Evolutionary conservation across 1,140 invertebrate genomes (phyloP), one percentile per base, ranked within the genome.

Genomic region (Pachypsylla venusta): DNA sequence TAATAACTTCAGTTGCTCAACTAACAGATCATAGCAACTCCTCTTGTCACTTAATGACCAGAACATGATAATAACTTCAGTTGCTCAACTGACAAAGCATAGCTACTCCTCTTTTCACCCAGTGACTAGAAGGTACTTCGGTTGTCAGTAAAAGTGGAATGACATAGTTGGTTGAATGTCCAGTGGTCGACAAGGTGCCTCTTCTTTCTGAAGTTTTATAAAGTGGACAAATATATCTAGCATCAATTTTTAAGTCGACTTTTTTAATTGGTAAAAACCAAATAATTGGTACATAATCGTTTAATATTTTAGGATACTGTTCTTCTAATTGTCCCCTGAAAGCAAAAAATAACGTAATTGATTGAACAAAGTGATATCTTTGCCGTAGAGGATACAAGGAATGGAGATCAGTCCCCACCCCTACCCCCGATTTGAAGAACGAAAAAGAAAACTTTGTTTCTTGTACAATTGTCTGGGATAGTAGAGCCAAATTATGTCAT

Each of bases 101-200:
- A 1, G 90, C 90, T 1, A 89, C 82, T 63, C 90, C 91, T 56
- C 90, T 73, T 72, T 88, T 87, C 1, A 93, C 84, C 91, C 91
- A 94, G 70, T 93, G 89, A 25, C 78, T 74, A 1, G 82, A 69
- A 7, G 80, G 76, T 61, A 79, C 68, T 59, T 81, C 69, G 0
- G 87, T 87, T 16, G 85, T 80, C 20, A 93, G 70, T 54, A 84
- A 75, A 62, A 93, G 78, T 1, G 83, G 82, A 42, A 93, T 70
- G 1, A 94, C 86, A 73, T 87, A 94, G 74, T 94, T 93, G 0
- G 90, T 92, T 0, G 89, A 93, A 72, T 93, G 90, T 1, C 91
- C 90, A 0, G 89, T 93, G 0, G 89, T 93, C 48, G 88, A 89
- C 12, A 86, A 71, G 59, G 82, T 80, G 10, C 90, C 89, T 65